A percentile compares a stretch with the other conserved stretches of the same genome.
Conservation (phyloP, 2,888 invertebrate species). For the Caenorhabditis uteleia region DNA sequence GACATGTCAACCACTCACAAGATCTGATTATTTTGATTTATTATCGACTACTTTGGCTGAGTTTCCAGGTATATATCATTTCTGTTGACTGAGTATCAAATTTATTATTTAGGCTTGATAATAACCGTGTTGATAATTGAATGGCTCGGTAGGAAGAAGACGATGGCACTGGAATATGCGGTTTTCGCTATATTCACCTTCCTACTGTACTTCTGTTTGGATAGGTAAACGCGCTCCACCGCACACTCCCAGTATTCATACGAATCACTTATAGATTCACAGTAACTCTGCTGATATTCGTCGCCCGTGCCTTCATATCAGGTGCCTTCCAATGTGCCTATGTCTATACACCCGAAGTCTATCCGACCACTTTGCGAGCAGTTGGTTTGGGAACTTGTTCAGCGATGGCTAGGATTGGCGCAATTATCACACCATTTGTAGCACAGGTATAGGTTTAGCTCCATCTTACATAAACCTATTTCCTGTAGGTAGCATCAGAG, state of each 20-base stretch:
- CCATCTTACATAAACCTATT: neutral
- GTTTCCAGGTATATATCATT: conserved; percentile 88
- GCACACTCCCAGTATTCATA: neutral
- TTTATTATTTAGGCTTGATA: conserved; percentile 77
- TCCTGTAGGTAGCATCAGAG: conserved; percentile 78
- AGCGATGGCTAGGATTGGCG: conserved; percentile 87
- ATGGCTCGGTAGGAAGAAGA: conserved; percentile 85
- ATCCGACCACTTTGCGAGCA: conserved; percentile 85
- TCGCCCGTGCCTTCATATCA: conserved; percentile 88
- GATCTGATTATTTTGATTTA: conserved; percentile 88
- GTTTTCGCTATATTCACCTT: conserved; percentile 79
- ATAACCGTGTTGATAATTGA: conserved; percentile 88
- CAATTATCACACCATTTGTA: conserved; percentile 90
- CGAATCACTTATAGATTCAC: conserved; percentile 48
- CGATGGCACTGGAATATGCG: conserved; percentile 90
- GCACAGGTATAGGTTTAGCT: conserved; percentile 79
- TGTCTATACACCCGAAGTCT: conserved; percentile 91
- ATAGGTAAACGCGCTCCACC: conserved; percentile 45
- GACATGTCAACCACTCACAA: conserved; percentile 76
- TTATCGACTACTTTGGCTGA: conserved; percentile 92
- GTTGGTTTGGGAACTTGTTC: conserved; percentile 92
- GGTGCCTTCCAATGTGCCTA: conserved; percentile 94
- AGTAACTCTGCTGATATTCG: conserved; percentile 83
- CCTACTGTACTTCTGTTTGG: conserved; percentile 78
- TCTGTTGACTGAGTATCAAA: neutral